phyloP scores from a whole-genome alignment of 2,888 invertebrate species.

The Nasonovia ribisnigri region DNA sequence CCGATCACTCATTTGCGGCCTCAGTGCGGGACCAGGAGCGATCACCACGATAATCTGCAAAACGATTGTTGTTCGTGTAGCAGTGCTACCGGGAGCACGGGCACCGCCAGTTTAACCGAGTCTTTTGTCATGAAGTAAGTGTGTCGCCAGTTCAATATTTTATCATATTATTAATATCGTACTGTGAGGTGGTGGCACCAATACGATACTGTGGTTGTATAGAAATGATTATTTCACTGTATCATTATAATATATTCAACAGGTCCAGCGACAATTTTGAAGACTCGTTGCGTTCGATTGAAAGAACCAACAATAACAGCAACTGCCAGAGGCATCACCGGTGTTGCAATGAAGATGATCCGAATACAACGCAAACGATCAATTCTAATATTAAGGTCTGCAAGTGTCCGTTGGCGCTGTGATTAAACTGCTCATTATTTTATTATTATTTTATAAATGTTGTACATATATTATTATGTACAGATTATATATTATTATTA shows the following conservation, averaged over 20 bases:
- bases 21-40: background rate
- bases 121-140: constrained; percentile 53
- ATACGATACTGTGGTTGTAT: background rate
- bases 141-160: background rate
- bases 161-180: background rate
- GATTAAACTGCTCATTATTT: constrained; percentile 61
- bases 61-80: constrained; percentile 61
- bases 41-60: background rate
- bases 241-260: background rate
- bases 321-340: constrained; percentile 64
- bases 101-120: constrained; percentile 67
- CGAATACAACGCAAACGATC: constrained; percentile 1
- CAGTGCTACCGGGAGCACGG: constrained; percentile 66
- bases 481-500: constrained; percentile 8
- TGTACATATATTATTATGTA: constrained; percentile 29
- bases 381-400: constrained; percentile 36
- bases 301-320: constrained; percentile 70
- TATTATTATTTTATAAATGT: constrained; percentile 8
- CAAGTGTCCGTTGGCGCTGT: constrained; percentile 51
- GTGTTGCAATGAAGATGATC: constrained; percentile 36
- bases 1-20: background rate
- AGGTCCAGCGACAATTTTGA: constrained; percentile 80
- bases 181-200: background rate
- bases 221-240: background rate
- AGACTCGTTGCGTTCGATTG: constrained; percentile 81